phyloP scores from a whole-genome alignment of 2,888 invertebrate genomes.

The Hyposoter didymator region DNA sequence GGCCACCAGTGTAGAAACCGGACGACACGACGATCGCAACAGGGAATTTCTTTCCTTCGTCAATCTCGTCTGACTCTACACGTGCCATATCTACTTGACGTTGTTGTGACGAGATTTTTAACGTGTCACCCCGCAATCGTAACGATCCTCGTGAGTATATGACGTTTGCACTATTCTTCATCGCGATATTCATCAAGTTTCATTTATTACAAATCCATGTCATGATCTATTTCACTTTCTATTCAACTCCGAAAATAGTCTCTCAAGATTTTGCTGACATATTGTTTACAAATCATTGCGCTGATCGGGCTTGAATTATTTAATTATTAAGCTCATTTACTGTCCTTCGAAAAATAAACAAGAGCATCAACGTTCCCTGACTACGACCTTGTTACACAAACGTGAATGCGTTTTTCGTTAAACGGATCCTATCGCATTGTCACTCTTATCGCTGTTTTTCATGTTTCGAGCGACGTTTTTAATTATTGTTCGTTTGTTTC shows the following conservation, averaged over 20 bases:
- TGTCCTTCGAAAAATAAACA: neutral
- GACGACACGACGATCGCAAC: slow-evolving; percentile 10
- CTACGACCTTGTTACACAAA: neutral
- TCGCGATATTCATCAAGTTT: neutral
- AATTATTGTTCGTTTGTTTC: neutral
- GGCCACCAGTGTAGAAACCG: slow-evolving; percentile 23
- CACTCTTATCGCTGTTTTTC: neutral
- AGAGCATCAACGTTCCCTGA: neutral
- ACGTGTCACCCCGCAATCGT: neutral
- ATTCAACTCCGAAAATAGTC: neutral
- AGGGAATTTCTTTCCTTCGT: slow-evolving; percentile 33
- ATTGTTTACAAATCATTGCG: neutral
- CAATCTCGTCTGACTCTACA: slow-evolving; percentile 40
- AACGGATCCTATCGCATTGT: neutral
- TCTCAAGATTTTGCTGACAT: neutral
- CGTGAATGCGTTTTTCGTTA: neutral
- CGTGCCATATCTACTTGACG: slow-evolving; percentile 45
- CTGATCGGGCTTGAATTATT: slow-evolving; percentile 15
- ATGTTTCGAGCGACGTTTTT: neutral
- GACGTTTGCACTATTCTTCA: neutral
- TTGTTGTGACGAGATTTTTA: slow-evolving; percentile 25
- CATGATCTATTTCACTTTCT: neutral
- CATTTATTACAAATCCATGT: too few relatives aligned
- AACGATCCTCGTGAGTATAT: slow-evolving; percentile 1
- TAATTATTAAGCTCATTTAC: neutral